These are phyloP conservation scores for Cosmopolites sordidus DNA, from an alignment of 2,888 invertebrate species.

Conservation along the genomic window DNA sequence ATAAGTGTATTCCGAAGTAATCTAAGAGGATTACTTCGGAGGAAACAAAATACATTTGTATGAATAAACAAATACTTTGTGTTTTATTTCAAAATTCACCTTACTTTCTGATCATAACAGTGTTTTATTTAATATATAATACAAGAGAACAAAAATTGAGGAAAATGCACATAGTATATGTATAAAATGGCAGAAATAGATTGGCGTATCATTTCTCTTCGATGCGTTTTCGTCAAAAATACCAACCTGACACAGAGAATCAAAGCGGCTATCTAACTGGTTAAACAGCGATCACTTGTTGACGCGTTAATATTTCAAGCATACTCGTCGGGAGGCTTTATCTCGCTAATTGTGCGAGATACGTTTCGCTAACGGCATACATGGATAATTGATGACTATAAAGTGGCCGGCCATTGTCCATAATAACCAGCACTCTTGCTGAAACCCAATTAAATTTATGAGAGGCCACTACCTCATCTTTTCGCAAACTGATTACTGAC, in stretches of 20 bases:
- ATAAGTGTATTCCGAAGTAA: too few species aligned
- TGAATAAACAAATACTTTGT: too few species aligned
- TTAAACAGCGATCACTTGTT: slow-evolving; percentile 25
- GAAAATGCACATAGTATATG: too few species aligned
- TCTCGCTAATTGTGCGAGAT: slow-evolving; percentile 33
- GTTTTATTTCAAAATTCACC: too few species aligned
- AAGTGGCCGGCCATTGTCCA: slow-evolving; percentile 34
- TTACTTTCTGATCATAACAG: too few species aligned
- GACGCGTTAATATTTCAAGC: slow-evolving; percentile 33
- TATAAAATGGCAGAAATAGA: too few species aligned
- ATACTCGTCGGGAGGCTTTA: slow-evolving; percentile 28
- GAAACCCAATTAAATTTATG: slow-evolving; percentile 36
- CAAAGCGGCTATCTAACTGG: not conserved
- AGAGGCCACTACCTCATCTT: slow-evolving; percentile 33
- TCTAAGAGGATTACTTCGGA: too few species aligned
- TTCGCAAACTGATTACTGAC: slow-evolving; percentile 33
- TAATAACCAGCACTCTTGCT: slow-evolving; percentile 33
- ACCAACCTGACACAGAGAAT: not conserved
- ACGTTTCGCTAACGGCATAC: slow-evolving; percentile 31
- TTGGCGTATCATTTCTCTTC: too few species aligned
- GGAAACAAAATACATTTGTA: too few species aligned
- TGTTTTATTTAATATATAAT: too few species aligned
- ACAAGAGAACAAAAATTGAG: too few species aligned
- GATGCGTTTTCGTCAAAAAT: too few species aligned
- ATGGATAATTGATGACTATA: slow-evolving; percentile 37